Percentiles rank a stretch among this genome's conserved stretches.
These are phyloP conservation scores for Melanerpes aurifrons DNA, from an alignment of 2,113 vertebrate genomes.

Conservation along the genomic window DNA sequence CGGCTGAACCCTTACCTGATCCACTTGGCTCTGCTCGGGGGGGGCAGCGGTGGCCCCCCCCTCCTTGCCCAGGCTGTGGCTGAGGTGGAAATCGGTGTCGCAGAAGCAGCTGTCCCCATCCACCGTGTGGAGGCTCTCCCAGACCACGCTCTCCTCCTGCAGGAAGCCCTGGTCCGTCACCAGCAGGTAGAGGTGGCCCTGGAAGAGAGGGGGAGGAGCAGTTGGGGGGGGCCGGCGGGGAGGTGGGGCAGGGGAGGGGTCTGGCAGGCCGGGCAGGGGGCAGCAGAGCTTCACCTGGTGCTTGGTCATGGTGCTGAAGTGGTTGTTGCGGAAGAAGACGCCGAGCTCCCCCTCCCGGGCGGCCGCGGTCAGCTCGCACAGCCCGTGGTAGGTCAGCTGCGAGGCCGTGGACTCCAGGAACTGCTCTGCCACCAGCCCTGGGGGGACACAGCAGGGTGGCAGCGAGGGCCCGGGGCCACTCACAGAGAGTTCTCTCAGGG, in stretches of 20 bases:
- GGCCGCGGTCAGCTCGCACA: slow-evolving; percentile 85
- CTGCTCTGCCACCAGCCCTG: slow-evolving; percentile 91
- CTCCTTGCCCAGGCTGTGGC: slow-evolving; percentile 78
- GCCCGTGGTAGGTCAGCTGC: slow-evolving; percentile 91
- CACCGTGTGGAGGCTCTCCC: slow-evolving; percentile 93
- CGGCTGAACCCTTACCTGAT: slow-evolving; percentile 46
- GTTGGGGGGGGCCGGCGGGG: too few relatives aligned
- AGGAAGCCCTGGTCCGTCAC: slow-evolving; percentile 95
- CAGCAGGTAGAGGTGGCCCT: slow-evolving; percentile 93
- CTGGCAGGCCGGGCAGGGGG: accelerated
- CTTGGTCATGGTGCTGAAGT: slow-evolving; percentile 95
- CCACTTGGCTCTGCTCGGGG: slow-evolving; percentile 83
- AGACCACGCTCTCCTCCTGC: slow-evolving; percentile 86
- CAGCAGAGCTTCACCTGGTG: slow-evolving; percentile 78
- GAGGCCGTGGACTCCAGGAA: slow-evolving; percentile 91
- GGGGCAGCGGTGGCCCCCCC: not conserved
- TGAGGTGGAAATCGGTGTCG: slow-evolving; percentile 86
- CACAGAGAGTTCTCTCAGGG: too few relatives aligned
- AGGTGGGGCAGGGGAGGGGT: accelerated
- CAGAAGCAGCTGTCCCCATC: slow-evolving; percentile 95
- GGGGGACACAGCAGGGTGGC: not conserved
- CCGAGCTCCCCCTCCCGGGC: slow-evolving; percentile 88
- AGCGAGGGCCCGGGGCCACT: too few relatives aligned
- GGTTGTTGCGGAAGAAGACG: slow-evolving; percentile 97
- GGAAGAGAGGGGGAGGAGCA: not conserved